phyloP scores from a whole-genome alignment of 2,888 invertebrate species.

The Gonocerus acuteangulatus region DNA sequence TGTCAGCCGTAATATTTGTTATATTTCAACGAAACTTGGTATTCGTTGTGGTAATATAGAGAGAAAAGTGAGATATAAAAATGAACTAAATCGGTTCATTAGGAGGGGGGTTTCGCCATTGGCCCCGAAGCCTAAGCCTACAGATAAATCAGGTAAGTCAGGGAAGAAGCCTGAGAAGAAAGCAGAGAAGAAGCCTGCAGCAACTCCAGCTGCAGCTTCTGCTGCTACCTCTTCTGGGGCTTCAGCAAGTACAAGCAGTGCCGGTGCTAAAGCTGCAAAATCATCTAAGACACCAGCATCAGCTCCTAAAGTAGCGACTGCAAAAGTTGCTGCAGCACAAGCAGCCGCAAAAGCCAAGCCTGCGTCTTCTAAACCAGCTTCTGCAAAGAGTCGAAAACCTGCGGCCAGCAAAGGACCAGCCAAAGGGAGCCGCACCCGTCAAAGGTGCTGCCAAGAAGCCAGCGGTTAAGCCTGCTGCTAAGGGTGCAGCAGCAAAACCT shows the following conservation, averaged over 20 bases:
- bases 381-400: constrained; percentile 41
- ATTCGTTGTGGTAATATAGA: too few relatives aligned
- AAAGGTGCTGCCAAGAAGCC: constrained; percentile 44
- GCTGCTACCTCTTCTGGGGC: constrained; percentile 30
- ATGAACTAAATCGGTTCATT: too few relatives aligned
- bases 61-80: too few relatives aligned
- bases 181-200: constrained; percentile 51
- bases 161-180: constrained; percentile 47
- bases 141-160: constrained; percentile 58
- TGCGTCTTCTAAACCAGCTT: constrained; percentile 34
- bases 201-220: constrained; percentile 42
- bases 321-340: constrained; percentile 38
- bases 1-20: too few relatives aligned
- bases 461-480: constrained; percentile 40
- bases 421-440: constrained; percentile 44
- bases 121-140: constrained; percentile 76
- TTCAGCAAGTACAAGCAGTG: constrained; percentile 40
- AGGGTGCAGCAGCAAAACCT: constrained; percentile 39
- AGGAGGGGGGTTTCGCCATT: too few relatives aligned
- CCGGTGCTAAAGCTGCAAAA: constrained; percentile 41
- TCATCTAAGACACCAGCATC: constrained; percentile 38
- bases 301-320: constrained; percentile 42
- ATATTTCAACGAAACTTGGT: too few relatives aligned
- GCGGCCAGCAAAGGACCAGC: constrained; percentile 40
- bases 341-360: constrained; percentile 42